Evolutionary conservation across 2,113 vertebrate species (phyloP).

Genomic region (Falcunculus frontatus): DNA sequence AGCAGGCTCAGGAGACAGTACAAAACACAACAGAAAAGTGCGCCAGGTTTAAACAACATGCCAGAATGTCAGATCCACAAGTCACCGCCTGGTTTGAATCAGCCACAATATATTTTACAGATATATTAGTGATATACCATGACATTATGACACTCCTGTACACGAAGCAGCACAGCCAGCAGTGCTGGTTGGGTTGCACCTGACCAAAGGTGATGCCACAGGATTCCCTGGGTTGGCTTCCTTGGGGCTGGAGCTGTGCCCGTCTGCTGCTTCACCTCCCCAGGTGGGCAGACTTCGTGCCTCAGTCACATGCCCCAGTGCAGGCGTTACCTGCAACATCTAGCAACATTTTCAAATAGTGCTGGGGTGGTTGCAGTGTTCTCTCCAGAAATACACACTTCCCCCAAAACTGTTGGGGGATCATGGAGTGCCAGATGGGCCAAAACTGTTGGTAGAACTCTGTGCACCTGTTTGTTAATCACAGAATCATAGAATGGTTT

Average conservation of each 20-base stretch:
- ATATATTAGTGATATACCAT: rapidly evolving
- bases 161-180: background rate
- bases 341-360: background rate
- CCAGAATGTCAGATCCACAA: background rate
- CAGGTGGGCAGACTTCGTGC: rapidly evolving
- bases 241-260: background rate
- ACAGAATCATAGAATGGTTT: background rate
- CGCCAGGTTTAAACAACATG: background rate
- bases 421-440: background rate
- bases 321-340: background rate
- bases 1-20: conserved; percentile 20
- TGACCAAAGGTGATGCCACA: background rate
- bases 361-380: rapidly evolving
- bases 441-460: background rate
- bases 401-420: rapidly evolving
- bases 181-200: background rate
- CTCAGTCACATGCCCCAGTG: background rate
- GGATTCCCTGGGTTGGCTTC: background rate
- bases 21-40: background rate
- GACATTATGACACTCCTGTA: too few species aligned
- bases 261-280: background rate
- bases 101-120: background rate
- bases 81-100: background rate
- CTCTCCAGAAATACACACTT: background rate
- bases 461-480: too few species aligned